A percentile compares a stretch with the other conserved stretches of the same genome.
Conservation (phyloP, 2,797 vertebrate species). For the Sorex maritimensis region DNA sequence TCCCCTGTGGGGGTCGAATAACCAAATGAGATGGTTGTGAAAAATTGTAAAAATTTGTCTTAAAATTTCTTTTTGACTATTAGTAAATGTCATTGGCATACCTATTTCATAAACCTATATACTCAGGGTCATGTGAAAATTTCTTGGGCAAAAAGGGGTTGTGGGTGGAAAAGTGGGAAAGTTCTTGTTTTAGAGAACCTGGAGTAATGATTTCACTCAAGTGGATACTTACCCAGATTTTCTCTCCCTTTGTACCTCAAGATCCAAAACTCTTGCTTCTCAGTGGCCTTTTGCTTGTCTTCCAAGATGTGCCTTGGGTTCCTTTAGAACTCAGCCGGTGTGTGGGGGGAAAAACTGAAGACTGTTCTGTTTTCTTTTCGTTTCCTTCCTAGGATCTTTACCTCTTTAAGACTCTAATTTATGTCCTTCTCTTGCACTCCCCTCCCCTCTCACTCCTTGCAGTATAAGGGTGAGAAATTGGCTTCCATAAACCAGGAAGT, state of each 20-base stretch:
- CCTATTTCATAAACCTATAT: too few relatives aligned
- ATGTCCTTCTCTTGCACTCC: not conserved
- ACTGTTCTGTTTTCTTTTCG: not conserved
- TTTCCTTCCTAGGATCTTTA: conserved; percentile 22
- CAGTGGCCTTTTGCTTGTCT: not conserved
- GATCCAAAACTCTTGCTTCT: conserved; percentile 17
- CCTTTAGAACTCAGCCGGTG: conserved; percentile 19
- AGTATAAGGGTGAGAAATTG: too few relatives aligned
- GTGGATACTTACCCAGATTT: not conserved
- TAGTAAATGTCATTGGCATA: too few relatives aligned
- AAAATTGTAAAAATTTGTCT: too few relatives aligned
- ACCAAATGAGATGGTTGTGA: too few relatives aligned
- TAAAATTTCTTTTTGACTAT: too few relatives aligned
- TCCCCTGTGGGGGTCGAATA: too few relatives aligned
- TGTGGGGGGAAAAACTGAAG: conserved; percentile 15
- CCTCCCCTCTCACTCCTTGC: too few relatives aligned
- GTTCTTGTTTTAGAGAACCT: not conserved
- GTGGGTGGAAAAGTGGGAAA: too few relatives aligned
- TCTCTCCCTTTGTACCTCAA: not conserved
- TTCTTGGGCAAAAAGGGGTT: too few relatives aligned
- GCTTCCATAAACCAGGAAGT: too few relatives aligned
- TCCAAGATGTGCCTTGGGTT: not conserved
- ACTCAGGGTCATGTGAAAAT: too few relatives aligned
- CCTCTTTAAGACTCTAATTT: conserved; percentile 59
- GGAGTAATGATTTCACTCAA: not conserved